Evolutionary conservation across 1,140 invertebrate genomes (phyloP).

Genomic region (Calycopis cecrops): DNA sequence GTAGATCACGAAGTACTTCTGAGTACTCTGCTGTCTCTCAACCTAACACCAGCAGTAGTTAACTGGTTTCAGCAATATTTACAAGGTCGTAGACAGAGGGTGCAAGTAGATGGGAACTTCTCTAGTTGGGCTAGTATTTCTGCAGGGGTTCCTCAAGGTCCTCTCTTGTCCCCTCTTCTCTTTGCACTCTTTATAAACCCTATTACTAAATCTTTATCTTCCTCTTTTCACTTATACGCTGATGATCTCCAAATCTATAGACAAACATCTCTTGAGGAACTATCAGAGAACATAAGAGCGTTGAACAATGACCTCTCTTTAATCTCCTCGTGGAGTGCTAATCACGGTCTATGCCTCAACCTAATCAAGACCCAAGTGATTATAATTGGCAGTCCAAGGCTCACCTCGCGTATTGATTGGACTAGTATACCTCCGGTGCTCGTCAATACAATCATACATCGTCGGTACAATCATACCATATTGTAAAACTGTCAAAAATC

Average conservation of each 20-base stretch:
- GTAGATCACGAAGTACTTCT: not conserved
- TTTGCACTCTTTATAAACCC: not conserved
- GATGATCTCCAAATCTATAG: not conserved
- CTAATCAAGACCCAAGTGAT: not conserved
- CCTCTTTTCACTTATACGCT: not conserved
- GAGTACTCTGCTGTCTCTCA: no score
- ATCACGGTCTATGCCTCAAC: not conserved
- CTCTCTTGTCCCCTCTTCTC: not conserved
- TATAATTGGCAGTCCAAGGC: not conserved
- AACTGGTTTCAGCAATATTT: not conserved
- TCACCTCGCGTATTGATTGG: not conserved
- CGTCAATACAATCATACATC: no score
- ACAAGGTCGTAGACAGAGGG: not conserved
- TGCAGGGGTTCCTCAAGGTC: not conserved
- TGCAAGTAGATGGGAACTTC: not conserved
- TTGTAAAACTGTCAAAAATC: conserved; percentile 2
- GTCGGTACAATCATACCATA: not conserved
- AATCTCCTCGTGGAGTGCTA: not conserved
- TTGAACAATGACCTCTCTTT: not conserved
- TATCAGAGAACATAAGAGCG: not conserved
- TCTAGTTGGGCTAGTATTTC: not conserved
- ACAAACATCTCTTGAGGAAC: not conserved
- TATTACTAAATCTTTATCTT: not conserved
- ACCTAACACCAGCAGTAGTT: not conserved
- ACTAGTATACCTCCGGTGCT: not conserved